Conservation (phyloP, 35 echinoderm and acorn worm species). For the Antedon bifida region DNA sequence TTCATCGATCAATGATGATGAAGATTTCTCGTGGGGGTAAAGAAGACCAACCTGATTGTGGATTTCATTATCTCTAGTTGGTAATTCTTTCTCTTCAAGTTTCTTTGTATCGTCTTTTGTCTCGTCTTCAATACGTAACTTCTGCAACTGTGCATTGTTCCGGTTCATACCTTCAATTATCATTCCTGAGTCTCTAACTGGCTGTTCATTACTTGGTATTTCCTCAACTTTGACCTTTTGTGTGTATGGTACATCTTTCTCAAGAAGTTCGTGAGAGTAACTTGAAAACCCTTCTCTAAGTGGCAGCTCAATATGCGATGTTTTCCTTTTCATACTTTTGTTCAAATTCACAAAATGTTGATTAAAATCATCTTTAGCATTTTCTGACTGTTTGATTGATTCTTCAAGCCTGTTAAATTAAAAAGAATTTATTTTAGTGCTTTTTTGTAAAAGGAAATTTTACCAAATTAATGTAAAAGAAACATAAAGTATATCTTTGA, state of each 20-base stretch:
- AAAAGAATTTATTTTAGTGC: neutral
- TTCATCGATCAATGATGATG: neutral
- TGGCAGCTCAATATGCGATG: neutral
- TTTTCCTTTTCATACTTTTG: neutral
- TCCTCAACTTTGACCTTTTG: neutral
- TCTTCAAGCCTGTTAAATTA: neutral
- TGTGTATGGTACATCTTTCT: neutral
- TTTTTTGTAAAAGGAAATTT: too few relatives aligned
- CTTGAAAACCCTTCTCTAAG: neutral
- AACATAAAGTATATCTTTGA: too few relatives aligned
- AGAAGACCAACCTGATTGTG: neutral
- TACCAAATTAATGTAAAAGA: too few relatives aligned
- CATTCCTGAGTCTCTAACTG: neutral
- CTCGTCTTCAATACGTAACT: neutral
- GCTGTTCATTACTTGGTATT: neutral
- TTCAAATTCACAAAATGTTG: neutral
- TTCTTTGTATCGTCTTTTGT: neutral
- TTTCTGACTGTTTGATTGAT: neutral
- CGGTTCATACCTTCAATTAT: neutral
- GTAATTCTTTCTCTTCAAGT: neutral
- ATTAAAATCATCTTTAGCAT: neutral
- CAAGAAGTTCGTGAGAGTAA: neutral
- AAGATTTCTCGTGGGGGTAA: neutral
- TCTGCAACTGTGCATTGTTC: neutral
- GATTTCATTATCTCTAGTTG: neutral